A percentile compares a stretch with the other conserved stretches of the same genome.
phyloP scores from a whole-genome alignment of 2,113 vertebrate genomes.

The Ceyx margarethae region DNA sequence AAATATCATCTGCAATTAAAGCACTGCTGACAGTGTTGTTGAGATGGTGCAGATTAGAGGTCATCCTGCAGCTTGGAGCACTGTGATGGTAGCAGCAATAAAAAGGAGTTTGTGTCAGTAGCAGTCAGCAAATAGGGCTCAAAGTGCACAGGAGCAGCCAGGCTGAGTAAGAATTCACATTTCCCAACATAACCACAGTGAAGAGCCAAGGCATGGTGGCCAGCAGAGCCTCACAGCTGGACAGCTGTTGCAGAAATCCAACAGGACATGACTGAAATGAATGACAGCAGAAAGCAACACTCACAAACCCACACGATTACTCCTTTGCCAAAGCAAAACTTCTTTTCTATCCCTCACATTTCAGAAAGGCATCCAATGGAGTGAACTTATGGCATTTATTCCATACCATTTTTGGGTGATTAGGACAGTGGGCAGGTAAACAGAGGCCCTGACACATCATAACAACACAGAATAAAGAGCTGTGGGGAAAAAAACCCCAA shows the following conservation, averaged over 20 bases:
- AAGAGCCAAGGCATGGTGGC: not conserved
- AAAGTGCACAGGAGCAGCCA: not conserved
- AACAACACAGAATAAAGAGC: not conserved
- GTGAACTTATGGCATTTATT: not conserved
- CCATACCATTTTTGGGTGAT: not conserved
- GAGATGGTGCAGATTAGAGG: not conserved
- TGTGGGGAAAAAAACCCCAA: not conserved
- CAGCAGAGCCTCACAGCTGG: not conserved
- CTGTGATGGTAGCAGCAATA: not conserved
- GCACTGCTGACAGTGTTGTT: not conserved
- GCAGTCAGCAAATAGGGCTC: slow-evolving; percentile 26
- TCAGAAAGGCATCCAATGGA: not conserved
- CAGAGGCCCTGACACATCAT: not conserved
- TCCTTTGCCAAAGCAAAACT: not conserved
- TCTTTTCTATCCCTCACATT: not conserved
- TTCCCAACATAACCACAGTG: not conserved
- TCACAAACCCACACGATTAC: not conserved
- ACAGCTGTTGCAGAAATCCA: not conserved
- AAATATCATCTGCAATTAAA: slow-evolving; percentile 37
- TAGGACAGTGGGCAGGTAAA: not conserved
- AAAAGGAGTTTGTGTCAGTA: slow-evolving; percentile 23
- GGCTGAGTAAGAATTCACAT: not conserved
- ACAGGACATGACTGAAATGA: not conserved
- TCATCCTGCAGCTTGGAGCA: slow-evolving; percentile 15
- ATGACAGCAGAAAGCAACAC: not conserved